Evolutionary conservation across 2,113 vertebrate genomes (phyloP).

Genomic region (Gallinago paraguaiae): DNA sequence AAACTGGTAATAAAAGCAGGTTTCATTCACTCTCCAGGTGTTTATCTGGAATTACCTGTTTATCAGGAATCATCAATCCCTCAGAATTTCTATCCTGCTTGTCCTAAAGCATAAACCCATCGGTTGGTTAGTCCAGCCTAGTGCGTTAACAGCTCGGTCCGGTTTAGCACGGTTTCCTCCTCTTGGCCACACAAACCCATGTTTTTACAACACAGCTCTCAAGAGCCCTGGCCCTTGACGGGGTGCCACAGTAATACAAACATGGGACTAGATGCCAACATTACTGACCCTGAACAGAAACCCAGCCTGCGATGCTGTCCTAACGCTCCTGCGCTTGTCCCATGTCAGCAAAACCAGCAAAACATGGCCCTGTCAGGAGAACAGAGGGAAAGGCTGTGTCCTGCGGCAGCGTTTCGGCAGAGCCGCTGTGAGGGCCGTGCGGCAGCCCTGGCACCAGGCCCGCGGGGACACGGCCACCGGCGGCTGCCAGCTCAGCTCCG

Average conservation of each 20-base stretch:
- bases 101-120: not conserved
- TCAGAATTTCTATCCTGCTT: not conserved
- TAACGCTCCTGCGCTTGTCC: not conserved
- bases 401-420: not conserved
- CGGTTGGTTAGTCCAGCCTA: not conserved
- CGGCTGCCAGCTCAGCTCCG: fast-evolving
- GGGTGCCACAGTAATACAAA: not conserved
- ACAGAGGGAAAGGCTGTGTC: fast-evolving
- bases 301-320: fast-evolving
- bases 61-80: not conserved
- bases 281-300: fast-evolving
- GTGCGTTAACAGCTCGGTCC: fast-evolving
- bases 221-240: fast-evolving
- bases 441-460: fast-evolving
- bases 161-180: fast-evolving
- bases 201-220: not conserved
- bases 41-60: not conserved
- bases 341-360: not conserved
- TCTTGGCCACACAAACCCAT: fast-evolving
- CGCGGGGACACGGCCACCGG: fast-evolving
- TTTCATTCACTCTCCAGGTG: not conserved
- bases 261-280: not conserved
- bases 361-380: fast-evolving
- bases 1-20: not conserved
- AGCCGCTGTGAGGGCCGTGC: fast-evolving